Base-by-base conservation (phyloP, 2,113 vertebrate species). In the Daphoenositta chrysoptera region DNA sequence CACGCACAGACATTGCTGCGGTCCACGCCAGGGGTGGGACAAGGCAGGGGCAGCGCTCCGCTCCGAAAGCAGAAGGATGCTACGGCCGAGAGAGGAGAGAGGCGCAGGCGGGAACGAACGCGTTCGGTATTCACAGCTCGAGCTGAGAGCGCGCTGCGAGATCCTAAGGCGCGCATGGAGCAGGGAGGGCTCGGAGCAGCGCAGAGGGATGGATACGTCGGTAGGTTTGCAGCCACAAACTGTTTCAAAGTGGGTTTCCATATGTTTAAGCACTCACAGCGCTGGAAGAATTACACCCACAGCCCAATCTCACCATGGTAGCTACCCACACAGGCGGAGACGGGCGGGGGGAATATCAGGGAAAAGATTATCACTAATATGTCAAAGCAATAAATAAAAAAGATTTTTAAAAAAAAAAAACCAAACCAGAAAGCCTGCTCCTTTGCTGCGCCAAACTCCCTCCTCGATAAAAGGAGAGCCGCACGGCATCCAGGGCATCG, bases 271-370 rank as follows among this genome's bases (percentile, higher is more conserved):
- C 66, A 1, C 68, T 95, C 83, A 22, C 66, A 78, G 83, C 60
- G 33, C 96, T 96, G 94, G 88, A 93, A 97, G 87, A 93, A 97
- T 94, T 84, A 97, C 98, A 95, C 98, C 98, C 97, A 98, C 98
- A 96, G 42, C 77, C 79, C 72, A 4, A 86, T 82, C 96, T 95
- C 96, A 89, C 97, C 97, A 96, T 97, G 97, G 97, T 69, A 97
- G 97, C 98, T 97, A 77, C 98, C 98, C 97, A 98, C 98, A 96
- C 96, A 92, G 92, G 73, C 92, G 57, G 80, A 78, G 77, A 93
- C 5, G 2, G 64, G 69, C 79, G 86, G 50, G 54, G 87, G 40
- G 42, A 68, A 92, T 26, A 87, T 56, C 22, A 58, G 23, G 70
- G 54, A 10, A 83, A 75, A 95, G 85, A 92, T 91, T 53, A 72